These are phyloP conservation scores for Falco concolor DNA, from an alignment of 2,797 vertebrate species.

Conservation along the genomic window DNA sequence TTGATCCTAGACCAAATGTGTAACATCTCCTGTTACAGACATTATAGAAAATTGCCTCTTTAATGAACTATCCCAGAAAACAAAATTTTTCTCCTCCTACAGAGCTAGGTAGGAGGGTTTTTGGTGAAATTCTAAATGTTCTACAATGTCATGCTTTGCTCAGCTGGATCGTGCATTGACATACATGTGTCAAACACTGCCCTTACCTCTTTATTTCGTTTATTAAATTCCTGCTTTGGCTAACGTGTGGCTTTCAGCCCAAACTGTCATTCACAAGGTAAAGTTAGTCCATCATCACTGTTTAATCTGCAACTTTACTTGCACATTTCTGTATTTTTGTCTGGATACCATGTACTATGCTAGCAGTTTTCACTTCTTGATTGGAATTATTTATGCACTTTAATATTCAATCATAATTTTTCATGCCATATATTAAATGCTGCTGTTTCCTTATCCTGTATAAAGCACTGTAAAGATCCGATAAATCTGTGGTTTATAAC, in stretches of 20 bases:
- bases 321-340: background rate
- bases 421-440: constrained; percentile 3
- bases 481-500: background rate
- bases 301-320: background rate
- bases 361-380: background rate
- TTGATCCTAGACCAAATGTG: background rate
- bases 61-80: background rate
- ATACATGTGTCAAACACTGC: background rate
- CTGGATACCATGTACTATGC: background rate
- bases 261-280: background rate
- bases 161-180: background rate
- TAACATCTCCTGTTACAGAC: background rate
- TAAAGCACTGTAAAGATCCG: background rate
- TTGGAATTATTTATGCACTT: background rate
- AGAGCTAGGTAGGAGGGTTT: background rate
- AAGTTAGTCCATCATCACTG: background rate
- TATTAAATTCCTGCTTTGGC: background rate
- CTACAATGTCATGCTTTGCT: background rate
- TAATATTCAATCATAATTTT: constrained; percentile 35
- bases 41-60: background rate
- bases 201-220: background rate
- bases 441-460: background rate
- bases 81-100: background rate
- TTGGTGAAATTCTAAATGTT: background rate
- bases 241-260: background rate